Evolutionary conservation across 1,140 invertebrate genomes (phyloP), one percentile per base, ranked within the genome.

Genomic region (Thaumetopoea pityocampa): DNA sequence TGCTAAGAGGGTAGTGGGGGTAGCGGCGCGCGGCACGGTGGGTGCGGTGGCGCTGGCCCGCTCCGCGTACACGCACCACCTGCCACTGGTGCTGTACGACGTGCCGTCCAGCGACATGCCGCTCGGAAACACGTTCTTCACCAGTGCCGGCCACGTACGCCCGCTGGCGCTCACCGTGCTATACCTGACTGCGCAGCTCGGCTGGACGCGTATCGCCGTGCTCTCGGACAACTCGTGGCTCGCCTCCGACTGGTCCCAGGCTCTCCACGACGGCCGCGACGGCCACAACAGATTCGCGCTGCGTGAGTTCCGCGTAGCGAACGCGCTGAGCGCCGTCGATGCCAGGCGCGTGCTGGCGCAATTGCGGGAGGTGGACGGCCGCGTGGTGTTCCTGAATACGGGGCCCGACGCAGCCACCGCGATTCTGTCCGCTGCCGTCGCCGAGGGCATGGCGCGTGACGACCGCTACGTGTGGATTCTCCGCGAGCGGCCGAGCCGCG

Each of bases 171-270:
- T 44, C 1, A 45, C 49, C 5, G 26, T 67, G 22, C 34, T 0
- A 38, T 60, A 2, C 44, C 67, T 15, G 30, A 46, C n/a, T 11
- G 30, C 33, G 5, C 24, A 10, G 5, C 33, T 54, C 32, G 17
- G 42, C 22, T 77, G 72, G 70, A 56, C 58, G 0, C 66, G 67
- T 1, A 4, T 69, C 8, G 64, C 54, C 1, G 57, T 51, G 7
- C 30, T 72, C 6, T 17, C 35, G 2, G 11, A 37, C 7, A 1
- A 6, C 15, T 11, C 35, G 5, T 3, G 4, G 8, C 24, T 37
- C 2, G 23, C 23, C 1, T 0, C 8, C 1, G 23, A 37, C 4
- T 27, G 14, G n/a, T n/a, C n/a, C n/a, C n/a, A n/a, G n/a, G n/a
- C n/a, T n/a, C n/a, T n/a, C 35, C 1, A 11, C 1, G 35, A 3